Percentiles rank a stretch among this genome's conserved stretches.
Conservation (phyloP, 1,140 invertebrate species). For the Linepithema humile region DNA sequence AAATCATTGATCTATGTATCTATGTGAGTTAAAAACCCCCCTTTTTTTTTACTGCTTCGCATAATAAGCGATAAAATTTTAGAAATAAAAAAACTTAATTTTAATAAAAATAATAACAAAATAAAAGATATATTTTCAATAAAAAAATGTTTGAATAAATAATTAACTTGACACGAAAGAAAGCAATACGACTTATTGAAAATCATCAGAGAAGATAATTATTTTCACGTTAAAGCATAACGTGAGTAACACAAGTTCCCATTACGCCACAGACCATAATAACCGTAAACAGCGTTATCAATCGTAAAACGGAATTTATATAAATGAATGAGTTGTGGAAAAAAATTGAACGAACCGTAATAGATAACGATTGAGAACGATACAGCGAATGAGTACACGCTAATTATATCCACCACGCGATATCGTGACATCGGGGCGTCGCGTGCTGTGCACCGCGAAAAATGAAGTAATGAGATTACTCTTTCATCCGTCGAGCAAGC, state of each 20-base stretch:
- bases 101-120: too few species aligned
- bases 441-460: constrained; percentile 33
- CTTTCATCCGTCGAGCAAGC: constrained; percentile 5
- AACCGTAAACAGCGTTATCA: not conserved
- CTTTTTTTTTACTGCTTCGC: not conserved
- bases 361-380: constrained; percentile 28
- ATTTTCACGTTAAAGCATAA: not conserved
- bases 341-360: constrained; percentile 15
- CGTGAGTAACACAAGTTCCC: not conserved
- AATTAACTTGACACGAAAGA: not conserved
- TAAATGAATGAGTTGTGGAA: constrained; percentile 18
- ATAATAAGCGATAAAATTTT: not conserved
- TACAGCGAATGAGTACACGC: constrained; percentile 13
- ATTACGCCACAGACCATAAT: not conserved
- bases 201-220: not conserved
- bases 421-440: constrained; percentile 27
- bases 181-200: not conserved
- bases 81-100: not conserved
- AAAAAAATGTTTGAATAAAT: too few species aligned
- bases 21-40: not conserved
- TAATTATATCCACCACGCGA: constrained; percentile 49
- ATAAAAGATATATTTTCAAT: too few species aligned
- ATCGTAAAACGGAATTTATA: constrained; percentile 7
- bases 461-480: constrained; percentile 44
- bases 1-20: not conserved